Percentiles rank a stretch among this genome's conserved stretches.
Conservation (phyloP, 2,797 vertebrate species). For the Myotis planiceps region DNA sequence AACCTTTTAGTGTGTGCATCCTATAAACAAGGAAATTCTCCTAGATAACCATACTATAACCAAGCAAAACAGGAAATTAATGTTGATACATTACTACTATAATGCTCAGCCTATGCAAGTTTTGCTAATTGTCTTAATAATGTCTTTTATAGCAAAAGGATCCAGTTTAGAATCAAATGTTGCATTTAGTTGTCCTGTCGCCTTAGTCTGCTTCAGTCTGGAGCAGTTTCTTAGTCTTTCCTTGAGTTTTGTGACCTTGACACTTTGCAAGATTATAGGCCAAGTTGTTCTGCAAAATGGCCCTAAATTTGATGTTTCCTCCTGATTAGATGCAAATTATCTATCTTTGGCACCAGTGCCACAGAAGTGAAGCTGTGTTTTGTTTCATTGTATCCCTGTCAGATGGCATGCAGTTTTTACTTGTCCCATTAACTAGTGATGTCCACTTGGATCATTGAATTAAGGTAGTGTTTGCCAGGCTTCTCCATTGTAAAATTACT, state of each 20-base stretch:
- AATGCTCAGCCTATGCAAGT: not conserved
- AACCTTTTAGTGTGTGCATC: not conserved
- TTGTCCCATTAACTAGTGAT: not conserved
- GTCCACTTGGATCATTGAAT: not conserved
- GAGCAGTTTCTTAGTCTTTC: not conserved
- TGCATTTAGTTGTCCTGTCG: slow-evolving; percentile 18
- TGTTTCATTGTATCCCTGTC: not conserved
- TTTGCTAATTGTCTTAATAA: not conserved
- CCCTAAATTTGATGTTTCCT: slow-evolving; percentile 37
- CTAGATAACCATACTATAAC: not conserved
- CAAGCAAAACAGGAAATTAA: not conserved
- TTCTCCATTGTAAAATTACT: not conserved
- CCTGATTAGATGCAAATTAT: not conserved
- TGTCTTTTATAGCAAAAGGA: not conserved
- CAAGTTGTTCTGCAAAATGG: slow-evolving; percentile 5
- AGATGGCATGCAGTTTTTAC: not conserved
- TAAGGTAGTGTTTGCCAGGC: not conserved
- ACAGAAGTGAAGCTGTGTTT: slow-evolving; percentile 36
- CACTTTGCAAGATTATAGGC: not conserved
- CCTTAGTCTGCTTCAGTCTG: not conserved
- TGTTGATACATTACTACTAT: not conserved
- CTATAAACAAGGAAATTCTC: not conserved
- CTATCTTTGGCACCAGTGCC: not conserved
- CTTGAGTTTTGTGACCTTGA: slow-evolving; percentile 17
- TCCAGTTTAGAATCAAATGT: slow-evolving; percentile 8